Evolutionary conservation across 2,113 vertebrate species (phyloP), one percentile per base, ranked within the genome.

Genomic region (Ranitomeya imitator): DNA sequence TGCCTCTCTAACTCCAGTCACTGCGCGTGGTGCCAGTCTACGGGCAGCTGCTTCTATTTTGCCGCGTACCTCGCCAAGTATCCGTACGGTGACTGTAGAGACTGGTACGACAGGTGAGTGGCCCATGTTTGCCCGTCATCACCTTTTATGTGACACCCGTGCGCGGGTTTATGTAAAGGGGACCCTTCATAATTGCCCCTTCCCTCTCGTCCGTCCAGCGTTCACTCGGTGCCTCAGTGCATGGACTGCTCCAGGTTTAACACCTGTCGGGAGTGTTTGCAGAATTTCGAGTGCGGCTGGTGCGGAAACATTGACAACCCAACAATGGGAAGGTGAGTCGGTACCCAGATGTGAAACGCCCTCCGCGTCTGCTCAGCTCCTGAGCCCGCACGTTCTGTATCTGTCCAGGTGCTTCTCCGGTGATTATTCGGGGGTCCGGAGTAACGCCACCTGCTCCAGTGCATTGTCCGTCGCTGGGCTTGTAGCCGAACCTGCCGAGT

Each of bases 21-120:
- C 93, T 98, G 97, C 16, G 97, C 97, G 13, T 98, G 97, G 97
- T 98, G 97, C 91, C 96, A 97, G 92, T 98, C 97, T 1, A 97
- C 97, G 12, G 95, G 94, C 88, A 95, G 95, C 90, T 98, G 97
- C 91, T 98, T 98, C 93, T 96, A 97, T 90, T 98, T 98, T 16
- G 96, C 97, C 0, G 96, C 97, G 60, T 98, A 98, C 90, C 94
- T 98, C 88, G 97, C 97, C 88, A 97, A 97, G 90, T 98, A 97
- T 90, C 97, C 97, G 0, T 96, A 96, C 0, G 97, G 97, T 26
- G 96, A 97, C 89, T 98, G 97, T 92, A 94, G 97, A 10, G 96
- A 97, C 92, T 98, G 97, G 97, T 97, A 97, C 0, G 97, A 98
- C 95, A 98, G 97, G 97, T 98, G 90, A 15, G 85, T 80, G 6